Conservation (phyloP, 2,113 vertebrate genomes). For the Sardina pilchardus region DNA sequence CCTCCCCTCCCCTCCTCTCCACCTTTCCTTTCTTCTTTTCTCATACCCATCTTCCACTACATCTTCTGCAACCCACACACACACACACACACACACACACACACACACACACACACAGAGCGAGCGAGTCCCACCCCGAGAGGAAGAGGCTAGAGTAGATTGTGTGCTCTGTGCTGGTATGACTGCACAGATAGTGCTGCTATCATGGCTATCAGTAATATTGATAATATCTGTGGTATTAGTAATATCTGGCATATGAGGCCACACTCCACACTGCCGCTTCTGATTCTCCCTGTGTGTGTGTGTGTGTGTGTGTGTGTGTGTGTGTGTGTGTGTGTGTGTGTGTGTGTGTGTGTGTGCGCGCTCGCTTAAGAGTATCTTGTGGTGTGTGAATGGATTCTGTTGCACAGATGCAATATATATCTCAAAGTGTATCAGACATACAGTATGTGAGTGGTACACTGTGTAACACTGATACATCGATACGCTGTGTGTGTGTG, state of each 20-base stretch:
- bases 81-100: conserved; percentile 9
- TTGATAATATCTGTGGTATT: conserved; percentile 12
- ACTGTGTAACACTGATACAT: neutral
- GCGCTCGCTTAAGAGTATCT: neutral
- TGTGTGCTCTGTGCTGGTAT: neutral
- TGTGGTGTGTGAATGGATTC: neutral
- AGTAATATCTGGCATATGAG: neutral
- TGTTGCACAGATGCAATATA: neutral
- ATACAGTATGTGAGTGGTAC: conserved; percentile 44
- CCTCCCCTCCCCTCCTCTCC: neutral
- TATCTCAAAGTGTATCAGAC: conserved; percentile 51
- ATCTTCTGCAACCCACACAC: neutral
- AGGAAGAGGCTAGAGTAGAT: neutral
- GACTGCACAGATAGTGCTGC: neutral
- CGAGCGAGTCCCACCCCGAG: neutral
- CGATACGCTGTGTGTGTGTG: conserved; percentile 3
- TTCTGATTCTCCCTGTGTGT: neutral
- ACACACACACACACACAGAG: neutral
- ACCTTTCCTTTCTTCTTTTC: neutral
- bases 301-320: conserved; percentile 36
- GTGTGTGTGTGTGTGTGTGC: neutral
- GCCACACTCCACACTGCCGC: neutral
- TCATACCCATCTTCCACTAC: neutral
- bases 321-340: conserved; percentile 34
- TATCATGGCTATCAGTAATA: conserved; percentile 21